Percentiles rank a stretch among this genome's conserved stretches.
Evolutionary conservation across 2,888 invertebrate species (phyloP).

Genomic region (Melanargia galathea): DNA sequence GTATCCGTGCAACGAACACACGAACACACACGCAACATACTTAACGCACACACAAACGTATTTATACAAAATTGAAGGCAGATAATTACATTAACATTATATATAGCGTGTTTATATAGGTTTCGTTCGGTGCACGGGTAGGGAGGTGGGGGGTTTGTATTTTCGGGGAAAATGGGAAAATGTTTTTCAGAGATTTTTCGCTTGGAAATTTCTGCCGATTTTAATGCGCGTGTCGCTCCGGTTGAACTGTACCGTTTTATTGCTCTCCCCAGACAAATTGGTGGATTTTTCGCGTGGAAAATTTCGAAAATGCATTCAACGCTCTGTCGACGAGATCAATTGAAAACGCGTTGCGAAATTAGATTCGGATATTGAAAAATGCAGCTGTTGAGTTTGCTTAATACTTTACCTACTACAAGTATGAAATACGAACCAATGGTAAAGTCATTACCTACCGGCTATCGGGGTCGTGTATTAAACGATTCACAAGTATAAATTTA

Average conservation of each 20-base stretch:
- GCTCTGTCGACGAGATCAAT: constrained; percentile 4
- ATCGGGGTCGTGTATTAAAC: no score
- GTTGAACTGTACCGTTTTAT: constrained; percentile 36
- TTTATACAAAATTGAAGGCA: constrained; percentile 73
- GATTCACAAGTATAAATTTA: no score
- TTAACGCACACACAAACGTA: constrained; percentile 40
- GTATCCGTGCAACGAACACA: constrained; percentile 36
- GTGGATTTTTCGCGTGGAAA: constrained; percentile 21
- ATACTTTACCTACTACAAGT: no score
- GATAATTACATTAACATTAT: constrained; percentile 73
- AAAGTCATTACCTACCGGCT: no score
- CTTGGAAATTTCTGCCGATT: constrained; percentile 46
- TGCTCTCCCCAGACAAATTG: constrained; percentile 30
- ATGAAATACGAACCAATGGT: no score
- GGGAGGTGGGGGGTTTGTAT: no score
- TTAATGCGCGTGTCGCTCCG: constrained; percentile 46
- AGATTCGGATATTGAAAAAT: constrained; percentile 8
- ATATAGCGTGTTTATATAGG: constrained; percentile 49
- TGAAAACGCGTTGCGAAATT: constrained; percentile 14
- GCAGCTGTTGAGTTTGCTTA: not conserved
- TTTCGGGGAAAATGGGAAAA: constrained; percentile 54
- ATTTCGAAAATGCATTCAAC: constrained; percentile 18
- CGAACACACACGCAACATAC: constrained; percentile 38
- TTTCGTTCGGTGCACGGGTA: constrained; percentile 36
- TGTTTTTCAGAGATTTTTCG: constrained; percentile 58